Evolutionary conservation across 2,113 vertebrate species (phyloP).

Genomic region (Sphaerodactylus townsendi): DNA sequence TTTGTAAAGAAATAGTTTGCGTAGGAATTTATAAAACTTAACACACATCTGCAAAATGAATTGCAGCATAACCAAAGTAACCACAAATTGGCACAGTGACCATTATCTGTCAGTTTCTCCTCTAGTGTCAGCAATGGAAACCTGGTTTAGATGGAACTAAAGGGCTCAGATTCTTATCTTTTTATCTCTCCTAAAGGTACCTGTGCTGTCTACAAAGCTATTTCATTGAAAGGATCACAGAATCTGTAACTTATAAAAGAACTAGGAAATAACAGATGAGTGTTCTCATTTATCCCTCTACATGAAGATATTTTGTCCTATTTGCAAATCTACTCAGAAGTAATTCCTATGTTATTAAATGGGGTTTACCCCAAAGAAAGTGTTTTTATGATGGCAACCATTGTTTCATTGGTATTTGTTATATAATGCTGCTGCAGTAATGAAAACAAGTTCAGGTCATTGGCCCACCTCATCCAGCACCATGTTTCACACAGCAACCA

Average conservation of each 20-base stretch:
- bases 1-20: neutral
- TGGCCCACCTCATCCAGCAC: too few species aligned
- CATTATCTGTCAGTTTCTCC: neutral
- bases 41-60: neutral
- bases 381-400: too few species aligned
- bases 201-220: neutral
- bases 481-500: too few species aligned
- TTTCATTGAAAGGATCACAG: neutral
- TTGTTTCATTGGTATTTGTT: neutral
- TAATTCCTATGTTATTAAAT: too few species aligned
- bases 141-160: slow-evolving; percentile 3
- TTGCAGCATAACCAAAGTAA: neutral
- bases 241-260: slow-evolving; percentile 11
- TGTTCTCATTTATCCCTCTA: neutral
- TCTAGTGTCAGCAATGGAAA: neutral
- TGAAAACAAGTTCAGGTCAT: neutral
- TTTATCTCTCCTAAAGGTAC: slow-evolving; percentile 25
- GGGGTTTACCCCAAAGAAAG: too few species aligned
- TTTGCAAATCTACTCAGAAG: neutral
- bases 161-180: neutral
- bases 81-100: neutral
- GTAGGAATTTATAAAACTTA: slow-evolving; percentile 17
- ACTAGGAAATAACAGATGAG: slow-evolving; percentile 17
- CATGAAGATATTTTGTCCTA: neutral
- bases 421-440: neutral